Percentiles rank a stretch among this genome's conserved stretches.
Evolutionary conservation across 2,888 invertebrate species (phyloP).

Genomic region (Allolobophora icterica): DNA sequence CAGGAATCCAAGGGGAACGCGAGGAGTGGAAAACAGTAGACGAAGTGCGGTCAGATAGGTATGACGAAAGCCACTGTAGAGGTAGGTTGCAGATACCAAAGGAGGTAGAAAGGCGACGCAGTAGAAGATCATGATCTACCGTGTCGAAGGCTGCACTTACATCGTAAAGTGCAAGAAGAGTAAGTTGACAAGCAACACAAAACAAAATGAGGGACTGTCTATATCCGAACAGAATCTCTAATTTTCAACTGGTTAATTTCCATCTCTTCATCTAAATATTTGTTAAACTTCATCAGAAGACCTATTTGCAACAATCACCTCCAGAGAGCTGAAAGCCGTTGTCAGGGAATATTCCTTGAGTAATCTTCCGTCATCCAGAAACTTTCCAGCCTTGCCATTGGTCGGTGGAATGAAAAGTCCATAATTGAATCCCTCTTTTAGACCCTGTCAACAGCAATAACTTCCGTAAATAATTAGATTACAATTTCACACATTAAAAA

Average conservation of each 20-base stretch:
- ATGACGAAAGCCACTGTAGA: too few relatives aligned
- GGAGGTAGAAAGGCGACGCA: too few relatives aligned
- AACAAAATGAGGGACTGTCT: too few relatives aligned
- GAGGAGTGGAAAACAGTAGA: too few relatives aligned
- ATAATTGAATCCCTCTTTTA: slow-evolving; percentile 98
- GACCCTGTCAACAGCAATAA: slow-evolving; percentile 70
- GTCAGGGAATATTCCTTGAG: slow-evolving; percentile 96
- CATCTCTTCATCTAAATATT: neutral
- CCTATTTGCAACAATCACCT: slow-evolving; percentile 75
- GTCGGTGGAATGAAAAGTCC: slow-evolving; percentile 96
- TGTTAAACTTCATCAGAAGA: neutral
- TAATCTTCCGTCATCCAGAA: slow-evolving; percentile 94
- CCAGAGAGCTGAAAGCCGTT: slow-evolving; percentile 94
- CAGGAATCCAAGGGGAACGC: too few relatives aligned
- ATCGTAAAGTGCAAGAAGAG: too few relatives aligned
- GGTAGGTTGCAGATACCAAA: too few relatives aligned
- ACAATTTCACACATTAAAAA: neutral
- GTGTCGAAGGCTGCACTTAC: too few relatives aligned
- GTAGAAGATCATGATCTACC: too few relatives aligned
- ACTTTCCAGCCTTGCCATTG: slow-evolving; percentile 97
- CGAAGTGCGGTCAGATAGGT: too few relatives aligned
- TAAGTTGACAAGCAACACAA: too few relatives aligned
- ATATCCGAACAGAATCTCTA: neutral
- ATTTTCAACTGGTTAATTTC: neutral
- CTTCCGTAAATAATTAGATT: neutral